These are phyloP conservation scores for Esperia sulphurella DNA, from an alignment of 2,888 invertebrate species.

Conservation along the genomic window DNA sequence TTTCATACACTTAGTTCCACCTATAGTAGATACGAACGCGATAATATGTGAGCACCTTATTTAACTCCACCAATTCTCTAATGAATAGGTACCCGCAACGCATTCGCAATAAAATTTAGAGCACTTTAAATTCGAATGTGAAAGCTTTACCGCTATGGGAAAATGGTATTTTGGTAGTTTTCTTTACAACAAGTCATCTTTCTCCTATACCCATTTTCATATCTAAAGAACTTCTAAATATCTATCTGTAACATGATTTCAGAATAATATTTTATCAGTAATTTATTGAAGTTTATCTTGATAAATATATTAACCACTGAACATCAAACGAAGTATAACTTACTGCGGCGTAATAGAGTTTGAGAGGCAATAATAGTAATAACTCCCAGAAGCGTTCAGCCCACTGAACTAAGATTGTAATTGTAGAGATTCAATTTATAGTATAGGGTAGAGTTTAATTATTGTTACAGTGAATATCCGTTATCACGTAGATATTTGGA, in stretches of 20 bases:
- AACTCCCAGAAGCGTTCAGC: neutral
- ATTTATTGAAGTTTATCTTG: neutral
- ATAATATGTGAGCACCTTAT: conserved; percentile 15
- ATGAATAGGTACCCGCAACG: conserved; percentile 16
- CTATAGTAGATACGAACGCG: neutral
- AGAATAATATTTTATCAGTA: no score
- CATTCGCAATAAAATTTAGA: neutral
- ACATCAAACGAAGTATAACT: neutral
- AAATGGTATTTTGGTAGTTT: no score
- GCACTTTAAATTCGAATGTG: neutral
- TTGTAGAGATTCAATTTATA: neutral
- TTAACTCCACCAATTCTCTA: conserved; percentile 18
- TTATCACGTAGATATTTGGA: no score
- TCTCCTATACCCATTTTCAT: no score
- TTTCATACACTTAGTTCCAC: neutral
- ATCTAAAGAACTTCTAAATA: no score
- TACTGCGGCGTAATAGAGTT: neutral
- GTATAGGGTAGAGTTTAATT: neutral
- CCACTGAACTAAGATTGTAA: neutral
- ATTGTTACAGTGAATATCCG: no score
- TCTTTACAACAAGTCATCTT: no score
- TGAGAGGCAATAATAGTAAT: neutral
- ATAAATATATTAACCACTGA: neutral
- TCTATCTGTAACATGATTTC: no score
- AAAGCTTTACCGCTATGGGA: no score